Conservation (phyloP, 2,888 invertebrate genomes). For the Petrolisthes manimaculis region DNA sequence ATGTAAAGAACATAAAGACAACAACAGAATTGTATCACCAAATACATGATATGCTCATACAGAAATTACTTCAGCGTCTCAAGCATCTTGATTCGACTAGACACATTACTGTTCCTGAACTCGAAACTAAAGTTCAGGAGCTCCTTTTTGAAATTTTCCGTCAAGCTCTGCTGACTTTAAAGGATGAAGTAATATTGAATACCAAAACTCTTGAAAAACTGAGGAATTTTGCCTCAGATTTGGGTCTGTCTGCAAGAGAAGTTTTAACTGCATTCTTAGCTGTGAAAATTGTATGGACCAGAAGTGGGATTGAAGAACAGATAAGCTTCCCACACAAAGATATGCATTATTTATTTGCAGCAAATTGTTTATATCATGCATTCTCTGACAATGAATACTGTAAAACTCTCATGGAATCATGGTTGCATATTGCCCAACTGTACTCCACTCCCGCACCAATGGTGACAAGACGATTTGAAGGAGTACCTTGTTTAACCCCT, state of each 20-base stretch:
- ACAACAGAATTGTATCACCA: constrained; percentile 6
- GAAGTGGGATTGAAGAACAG: background rate
- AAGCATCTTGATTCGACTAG: constrained; percentile 20
- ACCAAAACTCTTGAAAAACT: background rate
- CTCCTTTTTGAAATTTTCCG: background rate
- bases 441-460: too few relatives aligned
- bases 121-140: background rate
- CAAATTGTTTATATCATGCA: background rate
- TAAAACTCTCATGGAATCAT: background rate
- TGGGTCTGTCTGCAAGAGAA: constrained; percentile 3
- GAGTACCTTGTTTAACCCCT: too few relatives aligned
- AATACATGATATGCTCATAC: background rate
- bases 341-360: constrained; percentile 14
- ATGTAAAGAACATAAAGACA: background rate
- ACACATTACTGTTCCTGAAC: background rate
- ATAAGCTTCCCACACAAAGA: constrained; percentile 21
- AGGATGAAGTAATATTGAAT: background rate
- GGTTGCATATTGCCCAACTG: too few relatives aligned
- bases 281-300: background rate
- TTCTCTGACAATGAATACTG: background rate
- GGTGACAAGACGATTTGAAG: too few relatives aligned
- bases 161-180: background rate
- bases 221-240: background rate
- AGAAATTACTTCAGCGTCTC: constrained; percentile 12
- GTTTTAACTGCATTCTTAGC: background rate